Base-by-base conservation (phyloP, 2,113 vertebrate species). In the Psephotus haematonotus region DNA sequence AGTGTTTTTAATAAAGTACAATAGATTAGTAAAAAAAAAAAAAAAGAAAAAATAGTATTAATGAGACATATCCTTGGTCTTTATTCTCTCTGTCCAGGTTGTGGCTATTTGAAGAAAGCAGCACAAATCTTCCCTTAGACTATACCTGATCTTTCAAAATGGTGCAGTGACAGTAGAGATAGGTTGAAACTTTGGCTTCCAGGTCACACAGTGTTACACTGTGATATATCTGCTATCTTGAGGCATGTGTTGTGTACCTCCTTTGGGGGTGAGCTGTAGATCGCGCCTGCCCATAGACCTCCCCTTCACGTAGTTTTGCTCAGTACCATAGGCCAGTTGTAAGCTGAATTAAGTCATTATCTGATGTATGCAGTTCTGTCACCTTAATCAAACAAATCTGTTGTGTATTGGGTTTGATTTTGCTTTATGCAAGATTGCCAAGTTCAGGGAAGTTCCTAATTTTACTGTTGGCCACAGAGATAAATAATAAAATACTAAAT, bases 161-260 rank as follows among this genome's bases (percentile, higher is more conserved):
- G 15, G 23, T 53, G 53, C 12, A 23, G 0, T n/a, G 11, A 1
- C 10, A 5, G 2, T 33, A 43, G n/a, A 79, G 8, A 31, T 5
- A 76, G 17, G 13, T 46, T 43, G 75, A 89, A 71, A 67, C 35
- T 69, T 35, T 7, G 3, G 13, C 44, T 53, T 81, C 28, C 15
- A 5, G 13, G 33, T 55, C n/a, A 9, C 22, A 11, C 0, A 0
- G 7, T 13, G 25, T 52, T 83, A 33, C 7, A 4, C 35, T 65
- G 14, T 53, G 37, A 23, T 17, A 49, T 19, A 67, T 43, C 29
- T 70, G 8, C 55, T 39, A 65, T 17, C 10, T 31, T 4, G 3
- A 86, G 15, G 7, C 29, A 23, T 0, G 1, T n/a, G 13, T 33
- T 41, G 9, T 41, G 9, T 31, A 17, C 22, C 27, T 52, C 13